Percentiles rank a stretch among this genome's conserved stretches.
Conservation (phyloP, 2,888 invertebrate species). For the Chaetogeoica ovagalla region DNA sequence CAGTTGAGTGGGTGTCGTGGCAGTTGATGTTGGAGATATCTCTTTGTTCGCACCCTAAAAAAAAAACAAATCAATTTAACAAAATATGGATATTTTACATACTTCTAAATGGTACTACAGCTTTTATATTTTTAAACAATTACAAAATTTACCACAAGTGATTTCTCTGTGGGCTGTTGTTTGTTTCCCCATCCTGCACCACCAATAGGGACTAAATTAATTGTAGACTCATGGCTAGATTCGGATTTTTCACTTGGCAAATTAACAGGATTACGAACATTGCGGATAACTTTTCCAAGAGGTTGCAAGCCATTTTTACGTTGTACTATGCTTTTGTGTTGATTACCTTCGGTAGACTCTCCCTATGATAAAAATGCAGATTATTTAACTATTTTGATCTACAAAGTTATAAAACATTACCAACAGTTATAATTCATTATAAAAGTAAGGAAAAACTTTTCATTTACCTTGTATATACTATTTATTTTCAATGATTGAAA, state of each 20-base stretch:
- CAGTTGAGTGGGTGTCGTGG: slow-evolving; percentile 49
- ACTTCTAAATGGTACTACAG: background rate
- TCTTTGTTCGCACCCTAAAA: slow-evolving; percentile 41
- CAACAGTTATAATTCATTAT: background rate
- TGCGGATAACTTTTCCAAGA: slow-evolving; percentile 98
- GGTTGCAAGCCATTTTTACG: slow-evolving; percentile 98
- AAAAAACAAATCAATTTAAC: background rate
- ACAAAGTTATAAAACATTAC: background rate
- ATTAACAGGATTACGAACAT: slow-evolving; percentile 97
- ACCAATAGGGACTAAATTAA: slow-evolving; percentile 77
- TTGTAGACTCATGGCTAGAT: slow-evolving; percentile 76
- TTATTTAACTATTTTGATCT: slow-evolving; percentile 63
- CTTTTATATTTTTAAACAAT: background rate
- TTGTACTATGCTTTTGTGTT: slow-evolving; percentile 74
- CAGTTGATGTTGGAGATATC: slow-evolving; percentile 39
- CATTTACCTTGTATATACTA: slow-evolving; percentile 73
- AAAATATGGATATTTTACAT: background rate
- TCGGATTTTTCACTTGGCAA: slow-evolving; percentile 99
- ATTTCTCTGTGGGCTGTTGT: slow-evolving; percentile 61
- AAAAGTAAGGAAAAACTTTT: background rate
- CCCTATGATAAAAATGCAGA: slow-evolving; percentile 63
- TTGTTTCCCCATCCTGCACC: slow-evolving; percentile 78
- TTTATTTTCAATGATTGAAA: slow-evolving; percentile 97
- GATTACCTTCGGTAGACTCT: slow-evolving; percentile 74
- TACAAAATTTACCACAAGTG: slow-evolving; percentile 49